Evolutionary conservation across 2,888 invertebrate genomes (phyloP), one percentile per base, ranked within the genome.

Genomic region (Epirrhoe tristata): DNA sequence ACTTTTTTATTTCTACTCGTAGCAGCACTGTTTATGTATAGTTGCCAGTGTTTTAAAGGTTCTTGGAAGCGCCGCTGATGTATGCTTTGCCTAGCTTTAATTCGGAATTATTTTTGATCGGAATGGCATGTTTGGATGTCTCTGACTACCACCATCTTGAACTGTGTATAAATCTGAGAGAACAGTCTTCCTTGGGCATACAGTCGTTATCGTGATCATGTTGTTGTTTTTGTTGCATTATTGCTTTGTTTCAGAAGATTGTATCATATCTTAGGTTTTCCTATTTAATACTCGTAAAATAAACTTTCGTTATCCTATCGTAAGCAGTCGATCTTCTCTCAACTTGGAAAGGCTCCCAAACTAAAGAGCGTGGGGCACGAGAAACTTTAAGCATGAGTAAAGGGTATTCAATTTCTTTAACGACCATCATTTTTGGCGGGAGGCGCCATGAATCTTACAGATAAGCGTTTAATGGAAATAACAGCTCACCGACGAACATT

Each of bases 391-490:
- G 82, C 81, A 85, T 82, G 84, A 86, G 80, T 84, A 84, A 85
- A 84, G 84, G 83, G 82, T 86, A 85, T 88, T 89, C 88, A 88
- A 87, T 89, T 89, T 85, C 87, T 88, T 86, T 87, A 88, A 89
- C 87, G 87, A 85, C 88, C 84, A 85, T 88, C 85, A 88, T 88
- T 87, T 87, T 89, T 85, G 86, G 74, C 82, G 83, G 78, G 78
- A 75, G 81, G 75, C 72, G 85, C 84, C 83, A 90, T 90, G 88
- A 89, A 90, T 90, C 88, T 89, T 83, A 74, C 82, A 89, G 90
- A 91, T 90, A 90, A 89, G 81, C 83, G 84, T 86, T 87, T 89
- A 88, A 90, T 89, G 87, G 87, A 86, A 87, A 89, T 89, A 88
- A 85, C 80, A 86, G 83, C 81, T 80, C 83, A 79, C 75, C 78